Conservation (phyloP, 1,140 invertebrate genomes). For the Drosophila elegans region DNA sequence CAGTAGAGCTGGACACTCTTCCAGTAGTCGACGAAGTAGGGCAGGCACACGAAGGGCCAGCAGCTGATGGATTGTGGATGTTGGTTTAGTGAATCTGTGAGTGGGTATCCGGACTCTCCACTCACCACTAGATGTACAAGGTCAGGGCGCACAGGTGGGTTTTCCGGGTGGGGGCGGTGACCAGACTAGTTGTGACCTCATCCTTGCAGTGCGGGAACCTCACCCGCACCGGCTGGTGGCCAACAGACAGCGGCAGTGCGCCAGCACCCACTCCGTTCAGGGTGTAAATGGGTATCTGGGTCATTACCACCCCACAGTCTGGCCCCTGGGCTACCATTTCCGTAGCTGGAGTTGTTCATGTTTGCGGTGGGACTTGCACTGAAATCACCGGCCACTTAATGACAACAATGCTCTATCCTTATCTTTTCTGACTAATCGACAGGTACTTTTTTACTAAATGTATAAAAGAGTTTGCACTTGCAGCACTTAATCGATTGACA, state of each 20-base stretch:
- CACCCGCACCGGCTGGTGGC: slow-evolving; percentile 84
- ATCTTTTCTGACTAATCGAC: slow-evolving; percentile 42
- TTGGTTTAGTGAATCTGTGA: neutral
- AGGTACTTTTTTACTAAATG: slow-evolving; percentile 9
- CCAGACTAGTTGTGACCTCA: slow-evolving; percentile 85
- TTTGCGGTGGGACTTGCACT: slow-evolving; percentile 29
- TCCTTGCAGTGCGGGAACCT: slow-evolving; percentile 86
- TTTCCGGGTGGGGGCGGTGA: slow-evolving; percentile 85
- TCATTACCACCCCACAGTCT: slow-evolving; percentile 68
- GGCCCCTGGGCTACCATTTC: neutral
- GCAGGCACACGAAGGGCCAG: slow-evolving; percentile 87
- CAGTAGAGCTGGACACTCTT: slow-evolving; percentile 88
- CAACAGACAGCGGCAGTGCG: slow-evolving; percentile 61
- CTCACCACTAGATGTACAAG: slow-evolving; percentile 84
- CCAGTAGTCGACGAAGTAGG: slow-evolving; percentile 89
- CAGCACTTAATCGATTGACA: slow-evolving; percentile 8
- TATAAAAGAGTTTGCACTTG: slow-evolving; percentile 2
- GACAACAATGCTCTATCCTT: slow-evolving; percentile 10
- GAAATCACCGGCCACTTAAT: slow-evolving; percentile 25
- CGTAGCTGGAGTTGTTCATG: slow-evolving; percentile 28
- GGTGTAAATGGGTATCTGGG: slow-evolving; percentile 76
- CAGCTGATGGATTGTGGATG: slow-evolving; percentile 83
- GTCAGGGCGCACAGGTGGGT: slow-evolving; percentile 87
- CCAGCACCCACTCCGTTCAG: slow-evolving; percentile 21
- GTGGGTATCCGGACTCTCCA: neutral